These are phyloP conservation scores for Triplophysa siluroides DNA, from an alignment of 2,113 vertebrate genomes.

Conservation along the genomic window DNA sequence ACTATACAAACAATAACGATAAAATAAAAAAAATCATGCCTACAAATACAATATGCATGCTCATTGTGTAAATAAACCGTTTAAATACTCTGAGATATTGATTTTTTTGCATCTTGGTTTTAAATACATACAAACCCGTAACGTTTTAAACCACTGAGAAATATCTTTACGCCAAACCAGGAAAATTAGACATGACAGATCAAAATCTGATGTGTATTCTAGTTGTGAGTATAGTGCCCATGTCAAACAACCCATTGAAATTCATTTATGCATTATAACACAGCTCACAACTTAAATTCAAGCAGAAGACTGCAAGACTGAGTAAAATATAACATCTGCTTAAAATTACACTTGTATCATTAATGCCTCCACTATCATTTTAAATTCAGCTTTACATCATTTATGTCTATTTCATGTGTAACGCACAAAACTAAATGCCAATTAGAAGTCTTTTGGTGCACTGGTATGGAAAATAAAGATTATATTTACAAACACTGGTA, in stretches of 20 bases:
- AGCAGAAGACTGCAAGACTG: background rate
- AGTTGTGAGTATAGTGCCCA: constrained; percentile 19
- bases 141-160: constrained; percentile 21
- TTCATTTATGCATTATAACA: background rate
- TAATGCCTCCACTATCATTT: constrained; percentile 13
- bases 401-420: constrained; percentile 40
- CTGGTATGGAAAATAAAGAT: constrained; percentile 38
- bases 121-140: constrained; percentile 38
- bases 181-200: background rate
- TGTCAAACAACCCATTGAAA: background rate
- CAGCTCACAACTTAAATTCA: background rate
- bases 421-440: constrained; percentile 45
- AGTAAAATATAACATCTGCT: constrained; percentile 24
- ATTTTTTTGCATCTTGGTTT: background rate
- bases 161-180: constrained; percentile 19
- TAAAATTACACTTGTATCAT: constrained; percentile 33
- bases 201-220: constrained; percentile 18
- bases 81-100: constrained; percentile 32
- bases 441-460: constrained; percentile 49
- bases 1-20: background rate
- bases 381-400: constrained; percentile 24
- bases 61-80: constrained; percentile 25
- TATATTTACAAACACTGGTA: constrained; percentile 67
- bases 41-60: constrained; percentile 23
- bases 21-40: constrained; percentile 14